phyloP scores from a whole-genome alignment of 2,113 vertebrate species.

The Hyla sarda region DNA sequence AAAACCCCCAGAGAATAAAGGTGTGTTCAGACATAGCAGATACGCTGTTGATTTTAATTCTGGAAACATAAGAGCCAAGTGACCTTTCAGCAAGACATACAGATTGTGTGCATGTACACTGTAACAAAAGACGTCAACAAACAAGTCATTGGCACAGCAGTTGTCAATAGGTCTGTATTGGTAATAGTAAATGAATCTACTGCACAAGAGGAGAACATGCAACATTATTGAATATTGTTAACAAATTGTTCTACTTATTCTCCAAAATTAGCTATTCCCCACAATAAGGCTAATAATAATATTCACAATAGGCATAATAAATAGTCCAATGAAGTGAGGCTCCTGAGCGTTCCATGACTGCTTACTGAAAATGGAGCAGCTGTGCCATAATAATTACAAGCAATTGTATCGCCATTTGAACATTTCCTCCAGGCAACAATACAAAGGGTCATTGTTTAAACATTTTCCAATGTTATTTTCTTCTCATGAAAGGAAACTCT shows the following conservation, averaged over 20 bases:
- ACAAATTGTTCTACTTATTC: not conserved
- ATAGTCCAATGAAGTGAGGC: not conserved
- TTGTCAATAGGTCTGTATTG: not conserved
- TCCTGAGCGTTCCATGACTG: not conserved
- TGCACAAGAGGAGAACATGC: too few species aligned
- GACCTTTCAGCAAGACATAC: not conserved
- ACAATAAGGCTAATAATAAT: not conserved
- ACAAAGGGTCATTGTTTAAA: conserved; percentile 23
- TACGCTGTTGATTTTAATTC: too few species aligned
- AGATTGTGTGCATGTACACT: not conserved
- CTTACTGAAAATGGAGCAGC: not conserved
- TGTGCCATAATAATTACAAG: conserved; percentile 8
- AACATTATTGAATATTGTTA: not conserved
- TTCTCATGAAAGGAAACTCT: conserved; percentile 16
- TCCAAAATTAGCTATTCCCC: not conserved
- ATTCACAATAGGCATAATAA: not conserved
- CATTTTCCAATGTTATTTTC: conserved; percentile 26
- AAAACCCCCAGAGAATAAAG: too few species aligned
- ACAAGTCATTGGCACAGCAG: not conserved
- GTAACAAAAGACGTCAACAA: not conserved
- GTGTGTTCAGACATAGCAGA: too few species aligned
- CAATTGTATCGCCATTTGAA: conserved; percentile 27
- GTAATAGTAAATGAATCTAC: not conserved
- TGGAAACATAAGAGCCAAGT: too few species aligned
- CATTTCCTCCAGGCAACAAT: not conserved